Evolutionary conservation across 2,888 invertebrate genomes (phyloP).

Genomic region (Temnothorax unifasciatus): DNA sequence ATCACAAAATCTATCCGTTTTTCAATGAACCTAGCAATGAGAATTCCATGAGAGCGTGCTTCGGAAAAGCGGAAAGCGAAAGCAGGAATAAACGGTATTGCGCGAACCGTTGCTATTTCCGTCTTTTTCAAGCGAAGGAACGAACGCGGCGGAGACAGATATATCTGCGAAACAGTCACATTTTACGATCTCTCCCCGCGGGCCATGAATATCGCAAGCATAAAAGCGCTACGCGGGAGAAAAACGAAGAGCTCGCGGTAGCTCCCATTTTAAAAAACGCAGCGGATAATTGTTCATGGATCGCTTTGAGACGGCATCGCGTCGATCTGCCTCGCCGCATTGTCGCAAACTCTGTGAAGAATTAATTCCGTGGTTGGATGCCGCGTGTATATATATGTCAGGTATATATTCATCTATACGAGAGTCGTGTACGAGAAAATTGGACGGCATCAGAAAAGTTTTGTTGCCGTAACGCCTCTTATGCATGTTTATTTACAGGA

Average conservation of each 20-base stretch:
- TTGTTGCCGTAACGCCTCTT: background rate
- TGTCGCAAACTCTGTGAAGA: slow-evolving; percentile 25
- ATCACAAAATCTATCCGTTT: slow-evolving; percentile 11
- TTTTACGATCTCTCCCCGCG: slow-evolving; percentile 52
- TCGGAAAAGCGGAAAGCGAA: slow-evolving; percentile 10
- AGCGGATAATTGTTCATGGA: slow-evolving; percentile 43
- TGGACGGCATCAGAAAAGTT: slow-evolving; percentile 13
- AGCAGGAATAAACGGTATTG: slow-evolving; percentile 34
- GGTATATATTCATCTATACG: background rate
- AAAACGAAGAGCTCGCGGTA: slow-evolving; percentile 11
- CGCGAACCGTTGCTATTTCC: slow-evolving; percentile 42
- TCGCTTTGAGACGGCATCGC: slow-evolving; percentile 34
- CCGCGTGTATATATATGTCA: background rate
- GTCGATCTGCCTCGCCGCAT: slow-evolving; percentile 25
- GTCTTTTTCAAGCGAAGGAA: slow-evolving; percentile 26
- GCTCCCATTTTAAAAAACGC: slow-evolving; percentile 19
- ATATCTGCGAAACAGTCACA: slow-evolving; percentile 48
- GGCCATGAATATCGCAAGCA: slow-evolving; percentile 48
- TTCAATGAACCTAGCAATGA: slow-evolving; percentile 1
- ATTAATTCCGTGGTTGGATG: slow-evolving; percentile 34
- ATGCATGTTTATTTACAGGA: background rate
- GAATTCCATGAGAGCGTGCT: background rate
- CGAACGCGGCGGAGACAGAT: slow-evolving; percentile 31
- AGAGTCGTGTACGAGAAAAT: background rate
- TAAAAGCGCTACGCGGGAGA: slow-evolving; percentile 15